These are phyloP conservation scores for Coracias cyanogaster DNA, from an alignment of 2,797 vertebrate species.

Conservation along the genomic window DNA sequence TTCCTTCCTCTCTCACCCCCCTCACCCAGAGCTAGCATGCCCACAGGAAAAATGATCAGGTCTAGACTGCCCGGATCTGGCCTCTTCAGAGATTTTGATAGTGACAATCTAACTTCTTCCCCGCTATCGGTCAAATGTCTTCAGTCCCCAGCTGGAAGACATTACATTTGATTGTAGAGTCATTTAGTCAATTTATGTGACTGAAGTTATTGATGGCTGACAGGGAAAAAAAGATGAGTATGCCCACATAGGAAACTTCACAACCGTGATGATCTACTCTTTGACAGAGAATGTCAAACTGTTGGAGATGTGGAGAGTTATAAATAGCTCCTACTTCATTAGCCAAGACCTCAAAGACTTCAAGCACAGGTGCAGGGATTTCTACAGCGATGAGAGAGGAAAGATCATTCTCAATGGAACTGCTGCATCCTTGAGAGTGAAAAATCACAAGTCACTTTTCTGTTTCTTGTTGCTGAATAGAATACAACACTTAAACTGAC, in stretches of 20 bases:
- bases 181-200: not conserved
- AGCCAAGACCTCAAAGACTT: conserved; percentile 9
- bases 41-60: not conserved
- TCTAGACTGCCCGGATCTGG: not conserved
- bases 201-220: not conserved
- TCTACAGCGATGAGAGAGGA: conserved; percentile 38
- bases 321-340: conserved; percentile 67
- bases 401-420: conserved; percentile 25
- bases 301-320: conserved; percentile 62
- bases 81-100: not conserved
- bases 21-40: not conserved
- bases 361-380: conserved; percentile 60
- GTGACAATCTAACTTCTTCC: not conserved
- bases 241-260: not conserved
- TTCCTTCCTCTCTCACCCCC: not conserved
- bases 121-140: not conserved
- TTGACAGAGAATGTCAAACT: conserved; percentile 2
- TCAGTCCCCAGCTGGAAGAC: not conserved
- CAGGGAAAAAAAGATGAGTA: not conserved
- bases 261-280: not conserved
- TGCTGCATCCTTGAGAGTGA: conserved; percentile 47
- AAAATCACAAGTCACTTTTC: conserved; percentile 12
- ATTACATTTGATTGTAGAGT: not conserved
- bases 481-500: not conserved
- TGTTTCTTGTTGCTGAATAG: not conserved